Base-by-base conservation (phyloP, 2,113 vertebrate genomes). In the Brachirus orientalis region DNA sequence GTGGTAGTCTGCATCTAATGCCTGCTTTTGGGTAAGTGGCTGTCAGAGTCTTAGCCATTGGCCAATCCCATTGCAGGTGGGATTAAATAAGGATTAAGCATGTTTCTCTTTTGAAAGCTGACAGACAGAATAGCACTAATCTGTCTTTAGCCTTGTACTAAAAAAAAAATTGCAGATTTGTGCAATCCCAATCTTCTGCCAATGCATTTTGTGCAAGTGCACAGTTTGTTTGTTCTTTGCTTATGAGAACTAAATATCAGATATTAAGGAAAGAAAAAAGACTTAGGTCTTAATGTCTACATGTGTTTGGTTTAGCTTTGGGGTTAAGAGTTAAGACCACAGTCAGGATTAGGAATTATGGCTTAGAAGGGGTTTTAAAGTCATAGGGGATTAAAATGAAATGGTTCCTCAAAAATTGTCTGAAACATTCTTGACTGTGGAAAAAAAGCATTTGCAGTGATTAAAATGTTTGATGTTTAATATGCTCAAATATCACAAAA, bases 81-180 rank as follows among this genome's bases (percentile, higher is more conserved):
- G 79, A 86, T 88, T 86, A 84, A 77, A 59, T 62, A n/a, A 20
- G 81, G 81, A 77, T 88, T 86, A 86, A 69, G 38, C 63, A 4
- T 80, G 86, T 85, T 88, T 79, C 74, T 80, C 73, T n/a, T n/a
- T 62, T 86, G 86, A 85, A 86, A 86, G 82, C 76, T 86, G 76
- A 84, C 86, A 88, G 84, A 82, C 77, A 76, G 81, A 84, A 74
- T 73, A 78, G 67, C 61, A 80, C 84, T 88, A 88, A 86, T 86
- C 86, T 86, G 82, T 84, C 79, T 86, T 84, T 76, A 86, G 84
- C 82, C 79, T 63, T 71, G 36, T 20, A 60, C 76, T 12, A n/a
- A 75, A 82, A 84, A n/a, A 75, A 82, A 84, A 88, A 58, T 33
- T 40, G 47, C 70, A 45, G 57, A 62, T 59, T 82, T 80, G 76